phyloP scores from a whole-genome alignment of 1,140 invertebrate species.

The Dendrolimus punctatus region DNA sequence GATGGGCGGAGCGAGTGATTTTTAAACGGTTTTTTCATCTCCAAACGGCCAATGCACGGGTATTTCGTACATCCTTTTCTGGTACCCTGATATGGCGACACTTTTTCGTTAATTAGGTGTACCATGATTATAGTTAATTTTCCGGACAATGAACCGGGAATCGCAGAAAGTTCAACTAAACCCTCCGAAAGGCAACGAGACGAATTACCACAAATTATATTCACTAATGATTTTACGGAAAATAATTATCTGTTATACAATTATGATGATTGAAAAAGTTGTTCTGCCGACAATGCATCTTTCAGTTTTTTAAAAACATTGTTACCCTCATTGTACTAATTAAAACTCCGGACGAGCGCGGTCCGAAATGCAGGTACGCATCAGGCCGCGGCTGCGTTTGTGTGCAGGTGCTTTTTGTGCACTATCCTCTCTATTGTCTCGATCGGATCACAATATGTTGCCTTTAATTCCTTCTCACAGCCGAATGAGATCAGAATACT shows the following conservation, averaged over 20 bases:
- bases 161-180: too few species aligned
- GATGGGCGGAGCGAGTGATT: slow-evolving; percentile 64
- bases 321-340: slow-evolving; percentile 63
- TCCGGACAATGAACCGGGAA: slow-evolving; percentile 31
- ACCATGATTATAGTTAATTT: slow-evolving; percentile 59
- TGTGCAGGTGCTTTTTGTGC: slow-evolving; percentile 56
- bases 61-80: slow-evolving; percentile 58
- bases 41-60: slow-evolving; percentile 55
- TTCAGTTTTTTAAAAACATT: slow-evolving; percentile 24
- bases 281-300: not conserved
- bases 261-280: too few species aligned
- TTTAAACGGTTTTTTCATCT: slow-evolving; percentile 70
- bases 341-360: slow-evolving; percentile 40
- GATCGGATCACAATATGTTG: slow-evolving; percentile 58
- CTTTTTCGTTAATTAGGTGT: slow-evolving; percentile 67
- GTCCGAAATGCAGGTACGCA: slow-evolving; percentile 34
- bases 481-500: slow-evolving; percentile 57
- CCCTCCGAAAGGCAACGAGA: too few species aligned
- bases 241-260: too few species aligned
- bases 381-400: slow-evolving; percentile 46
- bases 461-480: slow-evolving; percentile 64
- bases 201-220: too few species aligned
- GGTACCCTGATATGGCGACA: slow-evolving; percentile 53
- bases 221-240: too few species aligned
- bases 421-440: slow-evolving; percentile 60